Base-by-base conservation (phyloP, 1,140 invertebrate genomes). In the Drosophila simulans region DNA sequence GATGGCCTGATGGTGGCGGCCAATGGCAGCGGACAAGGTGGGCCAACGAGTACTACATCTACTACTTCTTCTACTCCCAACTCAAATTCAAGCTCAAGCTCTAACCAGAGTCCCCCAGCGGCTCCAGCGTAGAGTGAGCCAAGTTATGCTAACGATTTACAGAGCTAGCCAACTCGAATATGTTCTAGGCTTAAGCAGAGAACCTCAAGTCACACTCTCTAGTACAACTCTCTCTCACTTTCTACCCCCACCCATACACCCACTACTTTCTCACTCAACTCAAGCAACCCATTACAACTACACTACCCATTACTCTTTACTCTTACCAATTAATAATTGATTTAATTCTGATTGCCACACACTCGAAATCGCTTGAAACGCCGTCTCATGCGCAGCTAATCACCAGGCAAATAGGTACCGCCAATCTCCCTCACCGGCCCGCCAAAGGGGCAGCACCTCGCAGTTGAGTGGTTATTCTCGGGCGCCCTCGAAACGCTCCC, bases 391-490 rank as follows among this genome's bases (percentile, higher is more conserved):
- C 93, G 86, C 93, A 93, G 91, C 90, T 92, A 92, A 91, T 92
- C 90, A 92, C 85, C 91, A 91, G 91, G 91, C 91, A 91, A 91
- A 92, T 92, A 92, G 91, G 91, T 92, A 88, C 84, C 91, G 91
- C 76, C 95, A 95, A 92, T 94, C 94, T 71, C 94, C 94, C 51
- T 95, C 94, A 93, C 95, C 95, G 74, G 94, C 94, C 15, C 82
- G 81, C 94, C 82, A 82, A 51, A 80, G 80, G 88, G 93, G 71
- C 92, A 92, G 78, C 93, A 94, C 93, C 92, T 94, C 78, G 90
- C 93, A 80, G 93, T 93, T 92, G 93, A 72, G 90, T 34, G 58
- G 88, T 5, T 81, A 89, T 17, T 82, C 77, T 39, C 77, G 60
- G 42, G 64, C 62, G 15, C 60, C 72, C 49, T 55, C 76, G 22